Percentiles rank a stretch among this genome's conserved stretches.
Evolutionary conservation across 2,888 invertebrate genomes (phyloP).

Genomic region (Orchesella flavescens): DNA sequence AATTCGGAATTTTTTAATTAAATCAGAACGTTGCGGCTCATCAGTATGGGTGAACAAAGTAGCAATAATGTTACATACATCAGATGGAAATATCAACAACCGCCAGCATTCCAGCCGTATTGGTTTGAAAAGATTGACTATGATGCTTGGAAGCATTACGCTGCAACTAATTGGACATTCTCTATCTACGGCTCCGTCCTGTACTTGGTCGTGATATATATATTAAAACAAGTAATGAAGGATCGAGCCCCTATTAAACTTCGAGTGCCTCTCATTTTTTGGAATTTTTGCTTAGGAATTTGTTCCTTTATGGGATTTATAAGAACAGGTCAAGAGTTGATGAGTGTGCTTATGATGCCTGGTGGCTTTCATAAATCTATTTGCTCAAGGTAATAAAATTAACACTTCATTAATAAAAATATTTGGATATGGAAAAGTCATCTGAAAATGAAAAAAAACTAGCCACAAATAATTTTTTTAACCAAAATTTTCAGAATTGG

Average conservation of each 20-base stretch:
- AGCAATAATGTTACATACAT: background rate
- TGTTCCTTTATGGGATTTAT: constrained; percentile 96
- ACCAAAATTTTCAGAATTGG: constrained; percentile 21
- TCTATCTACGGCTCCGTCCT: constrained; percentile 90
- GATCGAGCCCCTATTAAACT: constrained; percentile 91
- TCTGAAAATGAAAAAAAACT: no score
- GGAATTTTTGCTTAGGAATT: constrained; percentile 93
- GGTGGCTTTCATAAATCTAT: constrained; percentile 91
- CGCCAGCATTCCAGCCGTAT: constrained; percentile 41
- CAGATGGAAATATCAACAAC: constrained; percentile 54
- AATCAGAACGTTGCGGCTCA: no score
- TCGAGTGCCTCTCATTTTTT: constrained; percentile 87
- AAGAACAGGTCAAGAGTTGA: constrained; percentile 93
- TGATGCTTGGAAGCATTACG: constrained; percentile 51
- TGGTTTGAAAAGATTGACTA: constrained; percentile 62
- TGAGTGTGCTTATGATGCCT: constrained; percentile 85
- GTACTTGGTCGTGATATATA: constrained; percentile 95
- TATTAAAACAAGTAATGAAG: constrained; percentile 94
- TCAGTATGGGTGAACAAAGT: no score
- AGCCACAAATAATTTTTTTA: background rate
- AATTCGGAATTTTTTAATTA: no score
- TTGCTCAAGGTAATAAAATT: constrained; percentile 89
- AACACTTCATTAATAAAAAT: constrained; percentile 1
- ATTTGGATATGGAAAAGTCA: no score
- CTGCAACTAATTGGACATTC: constrained; percentile 89